Evolutionary conservation across 2,113 vertebrate species (phyloP).

Genomic region (Microtus pennsylvanicus): DNA sequence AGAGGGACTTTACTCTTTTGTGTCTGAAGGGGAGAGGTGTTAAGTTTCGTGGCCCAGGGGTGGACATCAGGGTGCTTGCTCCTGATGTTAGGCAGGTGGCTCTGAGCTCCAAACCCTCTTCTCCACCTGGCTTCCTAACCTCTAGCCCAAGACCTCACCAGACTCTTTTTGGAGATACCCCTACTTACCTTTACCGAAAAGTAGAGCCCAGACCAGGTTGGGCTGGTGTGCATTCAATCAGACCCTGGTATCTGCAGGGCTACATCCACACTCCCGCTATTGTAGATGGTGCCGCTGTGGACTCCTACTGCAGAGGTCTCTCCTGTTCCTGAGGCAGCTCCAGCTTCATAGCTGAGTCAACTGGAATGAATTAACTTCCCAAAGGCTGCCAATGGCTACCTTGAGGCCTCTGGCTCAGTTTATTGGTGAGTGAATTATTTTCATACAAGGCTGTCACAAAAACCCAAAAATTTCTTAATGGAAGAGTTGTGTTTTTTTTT

Average conservation of each 20-base stretch:
- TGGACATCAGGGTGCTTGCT: not conserved
- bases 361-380: not conserved
- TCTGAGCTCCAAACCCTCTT: accelerated
- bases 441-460: not conserved
- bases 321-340: not conserved
- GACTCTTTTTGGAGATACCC: accelerated
- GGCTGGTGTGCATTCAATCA: accelerated
- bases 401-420: not conserved
- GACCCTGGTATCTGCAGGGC: not conserved
- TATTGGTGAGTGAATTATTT: not conserved
- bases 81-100: not conserved
- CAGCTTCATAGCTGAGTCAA: not conserved
- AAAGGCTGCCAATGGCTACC: not conserved
- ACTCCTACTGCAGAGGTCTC: not conserved
- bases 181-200: accelerated
- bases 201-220: accelerated
- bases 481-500: too few relatives aligned
- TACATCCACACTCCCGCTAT: accelerated
- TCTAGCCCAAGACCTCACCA: not conserved
- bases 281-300: accelerated
- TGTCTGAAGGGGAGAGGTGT: not conserved
- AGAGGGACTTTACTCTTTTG: not conserved
- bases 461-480: not conserved
- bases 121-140: not conserved
- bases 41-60: not conserved